A percentile compares a stretch with the other conserved stretches of the same genome.
phyloP scores from a whole-genome alignment of 2,888 invertebrate species.

The Hirtodrosophila duncani region DNA sequence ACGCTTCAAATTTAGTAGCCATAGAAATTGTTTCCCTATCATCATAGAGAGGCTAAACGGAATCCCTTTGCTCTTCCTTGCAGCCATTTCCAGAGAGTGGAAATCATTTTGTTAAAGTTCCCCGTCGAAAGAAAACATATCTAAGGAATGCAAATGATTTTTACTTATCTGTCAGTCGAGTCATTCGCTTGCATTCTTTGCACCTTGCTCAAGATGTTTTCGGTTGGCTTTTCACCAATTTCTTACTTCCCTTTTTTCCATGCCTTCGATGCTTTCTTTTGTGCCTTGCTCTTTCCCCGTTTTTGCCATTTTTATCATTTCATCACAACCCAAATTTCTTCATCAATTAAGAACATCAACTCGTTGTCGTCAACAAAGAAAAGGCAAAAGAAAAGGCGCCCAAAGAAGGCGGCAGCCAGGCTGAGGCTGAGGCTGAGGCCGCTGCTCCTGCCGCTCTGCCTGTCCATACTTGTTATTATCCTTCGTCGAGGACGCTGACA shows the following conservation, averaged over 20 bases:
- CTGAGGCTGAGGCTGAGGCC: slow-evolving; percentile 2
- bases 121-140: too few relatives aligned
- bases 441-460: slow-evolving; percentile 35
- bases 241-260: slow-evolving; percentile 6
- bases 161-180: too few relatives aligned
- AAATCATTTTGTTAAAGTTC: too few relatives aligned
- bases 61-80: too few relatives aligned
- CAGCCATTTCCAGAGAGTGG: too few relatives aligned
- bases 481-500: slow-evolving; percentile 74
- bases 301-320: slow-evolving; percentile 38
- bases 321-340: slow-evolving; percentile 68
- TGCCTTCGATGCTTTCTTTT: background rate
- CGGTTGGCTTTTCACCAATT: background rate
- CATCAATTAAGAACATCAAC: slow-evolving; percentile 72
- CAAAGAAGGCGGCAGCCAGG: slow-evolving; percentile 2
- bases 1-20: too few relatives aligned
- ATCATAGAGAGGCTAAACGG: too few relatives aligned
- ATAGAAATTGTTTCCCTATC: too few relatives aligned
- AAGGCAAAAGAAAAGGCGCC: slow-evolving; percentile 3
- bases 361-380: slow-evolving; percentile 49
- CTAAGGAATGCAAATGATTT: too few relatives aligned
- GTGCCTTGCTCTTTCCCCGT: background rate
- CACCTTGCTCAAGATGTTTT: background rate
- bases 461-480: slow-evolving; percentile 73
- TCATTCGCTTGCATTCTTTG: too few relatives aligned